Evolutionary conservation across 2,888 invertebrate species (phyloP), one percentile per base, ranked within the genome.

Genomic region (Lycophotia porphyrea): DNA sequence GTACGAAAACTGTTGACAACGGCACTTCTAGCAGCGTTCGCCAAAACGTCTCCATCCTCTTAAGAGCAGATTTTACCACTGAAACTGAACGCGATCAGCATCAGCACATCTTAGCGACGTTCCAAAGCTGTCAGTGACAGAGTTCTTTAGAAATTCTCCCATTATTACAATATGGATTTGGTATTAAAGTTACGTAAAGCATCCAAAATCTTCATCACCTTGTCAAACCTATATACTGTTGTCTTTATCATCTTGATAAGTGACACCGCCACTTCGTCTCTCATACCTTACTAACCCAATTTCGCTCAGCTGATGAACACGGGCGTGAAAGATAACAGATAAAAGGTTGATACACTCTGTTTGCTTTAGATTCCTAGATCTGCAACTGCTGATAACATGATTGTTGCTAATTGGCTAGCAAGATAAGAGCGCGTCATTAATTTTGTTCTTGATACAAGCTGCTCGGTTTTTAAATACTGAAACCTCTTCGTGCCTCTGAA

Each of bases 321-420:
- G 58, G 24, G 69, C 65, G 73, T 65, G 34, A 58, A 63, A 87
- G 84, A 86, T 85, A 66, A 74, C 69, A 87, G 80, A 85, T 86
- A 73, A 83, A 76, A 67, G 74, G 79, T 74, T 76, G 86, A 80
- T 78, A 76, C 78, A 86, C 84, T 86, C 86, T 87, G 86, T 86
- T 86, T 86, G 68, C 68, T 42, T 80, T 84, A 63, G 64, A 80
- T 80, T 76, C 78, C 78, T 84, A 84, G 86, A 87, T 80, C 84
- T 78, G 61, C 49, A n/a, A 69, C 47, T 55, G 31, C 52, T 74
- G 76, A 74, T 87, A 82, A 55, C 47, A 70, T 87, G 78, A 81
- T 84, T 78, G 74, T 71, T 73, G 61, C 65, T 86, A 86, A 87
- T 86, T 87, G 58, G 47, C 44, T 36, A 15, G 76, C 55, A 31